Evolutionary conservation across 2,797 vertebrate species (phyloP), one percentile per base, ranked within the genome.

Genomic region (Propithecus perrieri): DNA sequence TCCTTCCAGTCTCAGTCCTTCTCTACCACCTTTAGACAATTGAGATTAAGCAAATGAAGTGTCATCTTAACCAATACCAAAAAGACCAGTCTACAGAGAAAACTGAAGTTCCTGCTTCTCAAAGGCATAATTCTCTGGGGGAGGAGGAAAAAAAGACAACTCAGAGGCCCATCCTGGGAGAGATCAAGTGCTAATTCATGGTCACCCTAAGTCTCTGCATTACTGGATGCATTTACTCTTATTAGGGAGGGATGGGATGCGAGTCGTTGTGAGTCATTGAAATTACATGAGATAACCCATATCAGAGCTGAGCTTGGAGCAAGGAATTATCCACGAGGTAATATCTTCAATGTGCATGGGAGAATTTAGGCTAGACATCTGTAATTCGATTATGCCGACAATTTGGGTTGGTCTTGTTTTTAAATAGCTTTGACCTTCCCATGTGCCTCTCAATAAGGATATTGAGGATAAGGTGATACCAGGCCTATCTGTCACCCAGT

Each of bases 21-120:
- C 12, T 88, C n/a, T 72, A 38, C 43, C 4, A 0, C 57, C 48
- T 85, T 86, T 35, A 75, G 50, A 91, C 83, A 79, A 71, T 1
- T 38, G 22, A 53, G 59, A 80, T 76, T 94, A 81, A 67, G 35
- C 46, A 97, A 92, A 80, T 53, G 26, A 84, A 92, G 24, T 43
- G 1, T 79, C 38, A 43, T 75, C 46, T 65, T 80, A 30, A 86
- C 43, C 43, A 79, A 20, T 35, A 90, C 13, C 9, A 18, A 61
- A 79, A 81, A 88, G 3, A 50, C 6, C 38, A 7, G 33, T 72
- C 72, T 92, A 57, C 1, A 57, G n/a, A 91, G 35, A n/a, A 89
- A 85, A 74, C 11, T 93, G 28, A n/a, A n/a, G 33, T 65, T n/a
- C 15, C 63, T 65, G 30, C 33, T 65, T 65, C 63, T 65, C 63